These are phyloP conservation scores for Sakesphorus luctuosus DNA, from an alignment of 2,113 vertebrate genomes.

Conservation along the genomic window DNA sequence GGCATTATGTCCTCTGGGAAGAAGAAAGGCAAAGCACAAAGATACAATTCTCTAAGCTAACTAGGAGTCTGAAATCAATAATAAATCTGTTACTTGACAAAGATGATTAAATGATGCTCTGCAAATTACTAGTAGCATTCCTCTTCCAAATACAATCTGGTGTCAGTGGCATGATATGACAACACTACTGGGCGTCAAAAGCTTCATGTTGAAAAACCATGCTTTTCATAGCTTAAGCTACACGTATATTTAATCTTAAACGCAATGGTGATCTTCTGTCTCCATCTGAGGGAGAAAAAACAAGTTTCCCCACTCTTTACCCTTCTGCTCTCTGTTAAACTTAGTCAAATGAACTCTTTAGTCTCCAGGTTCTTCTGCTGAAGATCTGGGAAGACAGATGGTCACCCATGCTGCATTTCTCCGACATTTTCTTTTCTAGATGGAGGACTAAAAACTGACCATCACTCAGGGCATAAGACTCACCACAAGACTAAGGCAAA, in stretches of 20 bases:
- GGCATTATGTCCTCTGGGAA: neutral
- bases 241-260: neutral
- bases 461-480: neutral
- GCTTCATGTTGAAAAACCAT: neutral
- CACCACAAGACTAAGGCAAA: neutral
- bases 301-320: neutral
- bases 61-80: slow-evolving; percentile 57
- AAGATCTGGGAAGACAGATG: neutral
- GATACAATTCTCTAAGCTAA: slow-evolving; percentile 53
- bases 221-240: neutral
- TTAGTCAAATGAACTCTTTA: neutral
- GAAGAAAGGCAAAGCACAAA: neutral
- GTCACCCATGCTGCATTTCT: neutral
- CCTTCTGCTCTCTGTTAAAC: neutral
- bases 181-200: slow-evolving; percentile 22
- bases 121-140: slow-evolving; percentile 33
- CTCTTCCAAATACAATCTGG: slow-evolving; percentile 40
- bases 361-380: neutral
- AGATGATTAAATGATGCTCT: slow-evolving; percentile 64
- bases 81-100: slow-evolving; percentile 48
- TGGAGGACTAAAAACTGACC: neutral
- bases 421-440: neutral
- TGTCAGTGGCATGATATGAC: neutral
- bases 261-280: neutral
- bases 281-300: neutral